phyloP scores from a whole-genome alignment of 2,797 vertebrate genomes.

The Leucoraja ocellata region DNA sequence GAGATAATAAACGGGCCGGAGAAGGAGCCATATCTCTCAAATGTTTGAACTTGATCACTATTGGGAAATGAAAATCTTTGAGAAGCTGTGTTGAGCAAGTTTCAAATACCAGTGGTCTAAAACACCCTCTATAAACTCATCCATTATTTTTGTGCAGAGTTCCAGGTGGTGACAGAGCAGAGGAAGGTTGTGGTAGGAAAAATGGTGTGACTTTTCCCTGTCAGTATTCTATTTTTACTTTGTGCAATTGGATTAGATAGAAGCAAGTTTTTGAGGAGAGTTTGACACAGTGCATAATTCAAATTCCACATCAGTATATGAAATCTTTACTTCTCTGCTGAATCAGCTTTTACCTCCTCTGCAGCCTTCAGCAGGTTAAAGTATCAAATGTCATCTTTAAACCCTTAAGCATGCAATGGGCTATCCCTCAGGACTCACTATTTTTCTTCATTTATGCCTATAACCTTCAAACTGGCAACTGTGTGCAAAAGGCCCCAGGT shows the following conservation, averaged over 20 bases:
- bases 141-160: neutral
- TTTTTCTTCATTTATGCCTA: slow-evolving; percentile 28
- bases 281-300: neutral
- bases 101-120: neutral
- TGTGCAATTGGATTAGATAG: neutral
- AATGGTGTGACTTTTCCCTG: neutral
- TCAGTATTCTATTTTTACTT: neutral
- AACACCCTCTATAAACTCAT: neutral
- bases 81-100: neutral
- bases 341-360: neutral
- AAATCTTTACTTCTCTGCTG: slow-evolving; percentile 12
- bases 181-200: neutral
- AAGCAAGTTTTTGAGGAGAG: neutral
- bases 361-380: slow-evolving; percentile 30
- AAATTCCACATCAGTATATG: slow-evolving; percentile 27
- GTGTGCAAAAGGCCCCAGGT: slow-evolving; percentile 24
- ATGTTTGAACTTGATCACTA: neutral
- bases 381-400: slow-evolving; percentile 27
- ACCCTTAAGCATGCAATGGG: slow-evolving; percentile 17
- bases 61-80: neutral
- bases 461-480: slow-evolving; percentile 32
- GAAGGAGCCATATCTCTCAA: neutral
- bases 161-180: neutral
- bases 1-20: neutral
- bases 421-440: slow-evolving; percentile 23